Evolutionary conservation across 2,113 vertebrate genomes (phyloP), one percentile per base, ranked within the genome.

Genomic region (Syrmaticus mikado): DNA sequence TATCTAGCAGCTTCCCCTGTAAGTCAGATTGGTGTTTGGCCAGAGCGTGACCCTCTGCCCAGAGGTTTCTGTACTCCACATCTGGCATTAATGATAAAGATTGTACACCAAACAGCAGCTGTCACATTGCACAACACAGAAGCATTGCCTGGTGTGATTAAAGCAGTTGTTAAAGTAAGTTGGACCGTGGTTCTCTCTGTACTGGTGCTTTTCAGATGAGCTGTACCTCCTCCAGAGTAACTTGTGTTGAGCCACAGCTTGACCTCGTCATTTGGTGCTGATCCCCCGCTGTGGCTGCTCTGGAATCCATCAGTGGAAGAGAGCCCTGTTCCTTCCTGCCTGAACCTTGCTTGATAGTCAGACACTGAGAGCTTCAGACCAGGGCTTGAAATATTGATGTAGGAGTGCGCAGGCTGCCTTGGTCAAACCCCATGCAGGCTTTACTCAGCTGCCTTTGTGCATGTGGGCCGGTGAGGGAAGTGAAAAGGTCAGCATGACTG

Each of bases 341-440:
- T 79, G 40, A 43, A 48, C 68, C 55, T 57, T n/a, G 28, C 83
- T 89, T 66, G 27, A 50, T 92, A 38, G 83, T 93, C 61, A 58
- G 73, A 87, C 80, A 90, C 67, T 74, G 75, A 85, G 67, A 91
- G 55, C 71, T 60, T 48, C 24, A 50, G 53, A 82, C 48, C 57
- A 36, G 43, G 64, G 53, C 28, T 87, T 89, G 92, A 91, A 92
- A 92, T 89, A 82, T 50, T 87, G 55, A 77, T 89, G 57, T 1
- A 50, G 57, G 16, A 93, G 87, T 28, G 58, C 55, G 41, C 50
- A 83, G 67, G 18, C 53, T 53, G 74, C 61, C 74, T 91, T 0
- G 0, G 48, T 76, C 53, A 13, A 60, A 68, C 43, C 84, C 82
- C 0, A 1, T 38, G 66, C 74, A 40, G 66, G 60, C 64, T 79